phyloP scores from a whole-genome alignment of 35 echinoderm and acorn worm species.

The Heliocidaris tuberculata region DNA sequence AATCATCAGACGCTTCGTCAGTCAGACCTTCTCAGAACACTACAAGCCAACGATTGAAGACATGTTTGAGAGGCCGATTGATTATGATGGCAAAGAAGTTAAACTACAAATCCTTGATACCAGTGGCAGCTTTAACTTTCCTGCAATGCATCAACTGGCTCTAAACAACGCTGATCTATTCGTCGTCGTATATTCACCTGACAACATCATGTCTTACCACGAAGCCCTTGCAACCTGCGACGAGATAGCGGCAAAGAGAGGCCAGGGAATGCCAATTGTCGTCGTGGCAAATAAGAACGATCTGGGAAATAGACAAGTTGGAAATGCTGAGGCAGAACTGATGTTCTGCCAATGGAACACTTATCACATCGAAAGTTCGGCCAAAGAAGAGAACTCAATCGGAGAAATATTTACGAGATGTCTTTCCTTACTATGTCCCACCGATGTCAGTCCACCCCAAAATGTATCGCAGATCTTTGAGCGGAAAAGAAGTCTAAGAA shows the following conservation, averaged over 20 bases:
- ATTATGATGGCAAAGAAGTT: neutral
- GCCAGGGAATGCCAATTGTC: neutral
- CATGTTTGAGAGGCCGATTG: neutral
- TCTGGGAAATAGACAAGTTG: neutral
- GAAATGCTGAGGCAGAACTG: constrained; percentile 16
- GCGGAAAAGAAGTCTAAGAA: neutral
- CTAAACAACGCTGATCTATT: constrained; percentile 7
- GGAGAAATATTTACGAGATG: neutral
- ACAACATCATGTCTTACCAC: constrained; percentile 23
- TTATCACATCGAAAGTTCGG: neutral
- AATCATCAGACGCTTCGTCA: constrained; percentile 31
- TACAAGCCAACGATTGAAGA: constrained; percentile 45
- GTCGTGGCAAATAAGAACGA: constrained; percentile 48
- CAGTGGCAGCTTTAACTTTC: constrained; percentile 31
- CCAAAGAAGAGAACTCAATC: neutral
- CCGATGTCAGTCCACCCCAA: neutral
- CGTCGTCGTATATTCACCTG: constrained; percentile 41
- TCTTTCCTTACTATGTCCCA: neutral
- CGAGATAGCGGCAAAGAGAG: constrained; percentile 21
- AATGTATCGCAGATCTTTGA: neutral
- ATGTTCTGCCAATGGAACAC: constrained; percentile 38
- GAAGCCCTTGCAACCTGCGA: constrained; percentile 21
- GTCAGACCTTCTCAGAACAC: neutral
- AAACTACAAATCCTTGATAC: constrained; percentile 47
- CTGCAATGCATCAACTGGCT: constrained; percentile 41